A percentile compares a stretch with the other conserved stretches of the same genome.
Conservation (phyloP, 2,888 invertebrate genomes). For the Torymus tubicola region DNA sequence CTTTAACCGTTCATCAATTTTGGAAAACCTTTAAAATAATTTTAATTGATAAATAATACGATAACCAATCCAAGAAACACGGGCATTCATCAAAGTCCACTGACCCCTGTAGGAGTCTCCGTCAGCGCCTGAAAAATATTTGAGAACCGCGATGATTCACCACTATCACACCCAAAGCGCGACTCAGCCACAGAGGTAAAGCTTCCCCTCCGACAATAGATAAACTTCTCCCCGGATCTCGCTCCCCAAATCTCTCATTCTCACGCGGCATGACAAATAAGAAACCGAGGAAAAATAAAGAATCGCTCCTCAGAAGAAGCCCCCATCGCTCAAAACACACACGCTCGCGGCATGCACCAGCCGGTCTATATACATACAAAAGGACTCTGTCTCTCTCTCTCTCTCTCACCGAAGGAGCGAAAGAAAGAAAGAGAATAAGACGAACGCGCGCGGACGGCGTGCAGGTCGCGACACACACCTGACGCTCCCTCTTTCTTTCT, state of each 20-base stretch:
- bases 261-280: slow-evolving; percentile 41
- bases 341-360: not conserved
- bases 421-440: not conserved
- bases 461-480: slow-evolving; percentile 44
- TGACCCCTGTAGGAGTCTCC: no score
- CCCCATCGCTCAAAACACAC: not conserved
- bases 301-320: not conserved
- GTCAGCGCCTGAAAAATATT: no score
- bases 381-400: not conserved
- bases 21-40: no score
- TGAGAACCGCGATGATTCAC: no score
- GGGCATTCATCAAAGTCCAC: no score
- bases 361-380: slow-evolving; percentile 29
- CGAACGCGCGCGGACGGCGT: not conserved
- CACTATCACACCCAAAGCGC: no score
- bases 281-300: slow-evolving; percentile 6
- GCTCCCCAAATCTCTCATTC: slow-evolving; percentile 28
- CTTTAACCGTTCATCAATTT: no score
- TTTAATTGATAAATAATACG: no score
- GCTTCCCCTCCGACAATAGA: not conserved
- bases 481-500: slow-evolving; percentile 40
- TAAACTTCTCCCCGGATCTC: no score
- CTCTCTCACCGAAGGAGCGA: not conserved
- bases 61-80: no score
- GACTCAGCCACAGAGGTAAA: no score